Evolutionary conservation across 2,113 vertebrate species (phyloP), one percentile per base, ranked within the genome.

Genomic region (Mola mola): DNA sequence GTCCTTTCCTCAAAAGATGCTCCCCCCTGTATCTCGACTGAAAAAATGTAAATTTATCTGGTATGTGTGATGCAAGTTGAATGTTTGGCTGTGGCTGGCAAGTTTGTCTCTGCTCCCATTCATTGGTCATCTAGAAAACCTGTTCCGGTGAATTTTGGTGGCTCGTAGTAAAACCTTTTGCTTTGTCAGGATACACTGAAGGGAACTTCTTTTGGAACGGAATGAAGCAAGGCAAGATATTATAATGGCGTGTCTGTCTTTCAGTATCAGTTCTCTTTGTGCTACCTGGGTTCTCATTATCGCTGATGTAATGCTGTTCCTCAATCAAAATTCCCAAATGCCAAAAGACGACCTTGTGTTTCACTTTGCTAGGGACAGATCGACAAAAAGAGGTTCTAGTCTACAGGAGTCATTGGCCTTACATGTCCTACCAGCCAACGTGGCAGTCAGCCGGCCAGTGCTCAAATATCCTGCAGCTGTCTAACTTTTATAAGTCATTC

Each of bases 121-220:
- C 43, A 34, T 12, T 0, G 1, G 25, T 50, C 5, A 19, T 20
- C 28, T 16, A 16, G 13, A 52, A 2, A 1, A 25, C 33, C 21
- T 24, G 15, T 19, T 44, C 17, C 2, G 5, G 11, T 33, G 25
- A 15, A 16, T 20, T 25, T 2, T 13, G 24, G 17, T 1, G 5
- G 12, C 12, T 40, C 5, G 16, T 6, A 29, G 13, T 10, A 53
- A 49, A 53, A 37, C 19, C 13, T 22, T 28, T 13, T 56, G 22
- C 51, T 67, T n/a, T 5, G 47, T 64, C 36, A 15, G 17, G 64
- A 64, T 42, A 65, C 36, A 48, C 20, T 2, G 78, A 68, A 24
- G 78, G 77, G 66, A 76, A 40, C 47, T 7, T 83, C 74, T 86
- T 83, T 73, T 71, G 72, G 51, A 38, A n/a, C 16, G 63, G 28